These are phyloP conservation scores for Peromyscus maniculatus DNA, from an alignment of 2,113 vertebrate genomes.

Conservation along the genomic window DNA sequence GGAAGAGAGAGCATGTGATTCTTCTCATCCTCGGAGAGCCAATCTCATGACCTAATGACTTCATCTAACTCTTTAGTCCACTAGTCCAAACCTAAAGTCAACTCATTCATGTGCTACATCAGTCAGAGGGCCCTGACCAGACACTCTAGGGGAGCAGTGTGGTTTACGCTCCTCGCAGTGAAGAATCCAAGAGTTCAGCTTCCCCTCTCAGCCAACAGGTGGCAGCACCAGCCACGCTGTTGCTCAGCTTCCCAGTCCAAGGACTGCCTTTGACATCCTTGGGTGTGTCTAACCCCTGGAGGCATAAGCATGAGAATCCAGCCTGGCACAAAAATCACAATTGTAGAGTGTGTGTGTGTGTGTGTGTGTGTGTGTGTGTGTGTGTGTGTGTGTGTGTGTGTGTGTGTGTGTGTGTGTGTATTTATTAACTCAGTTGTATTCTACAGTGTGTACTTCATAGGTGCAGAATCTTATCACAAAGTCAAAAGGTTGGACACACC, in stretches of 20 bases:
- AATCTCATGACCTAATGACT: neutral
- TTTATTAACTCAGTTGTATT: neutral
- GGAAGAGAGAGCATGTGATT: neutral
- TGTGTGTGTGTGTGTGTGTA: neutral
- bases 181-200: rapidly evolving
- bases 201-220: neutral
- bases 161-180: rapidly evolving
- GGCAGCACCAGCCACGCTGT: rapidly evolving
- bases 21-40: neutral
- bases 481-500: neutral
- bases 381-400: neutral
- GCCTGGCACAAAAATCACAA: neutral
- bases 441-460: neutral
- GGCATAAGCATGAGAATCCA: neutral
- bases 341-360: neutral
- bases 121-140: neutral
- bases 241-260: too few relatives aligned
- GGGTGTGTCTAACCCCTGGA: neutral
- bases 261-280: neutral
- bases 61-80: neutral
- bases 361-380: neutral
- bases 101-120: rapidly evolving
- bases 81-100: neutral
- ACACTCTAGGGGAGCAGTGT: rapidly evolving
- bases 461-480: neutral